A percentile compares a stretch with the other conserved stretches of the same genome.
Conservation (phyloP, 2,113 vertebrate genomes). For the Thinocorus orbignyianus region DNA sequence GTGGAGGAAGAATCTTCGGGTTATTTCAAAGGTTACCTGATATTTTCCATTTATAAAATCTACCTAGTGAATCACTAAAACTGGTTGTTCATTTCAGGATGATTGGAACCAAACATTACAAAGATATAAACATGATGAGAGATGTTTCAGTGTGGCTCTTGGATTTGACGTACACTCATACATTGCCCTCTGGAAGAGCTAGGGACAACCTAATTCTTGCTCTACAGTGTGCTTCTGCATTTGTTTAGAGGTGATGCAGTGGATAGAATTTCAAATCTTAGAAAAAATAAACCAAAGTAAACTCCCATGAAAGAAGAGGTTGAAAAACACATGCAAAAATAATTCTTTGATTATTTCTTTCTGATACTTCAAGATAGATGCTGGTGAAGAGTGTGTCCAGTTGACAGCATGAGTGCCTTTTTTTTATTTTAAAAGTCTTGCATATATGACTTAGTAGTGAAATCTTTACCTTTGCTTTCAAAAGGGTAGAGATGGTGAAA, state of each 20-base stretch:
- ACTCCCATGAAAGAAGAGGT: background rate
- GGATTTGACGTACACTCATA: background rate
- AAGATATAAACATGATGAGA: background rate
- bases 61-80: background rate
- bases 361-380: background rate
- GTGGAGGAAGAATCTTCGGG: background rate
- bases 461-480: background rate
- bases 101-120: background rate
- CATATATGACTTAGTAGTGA: background rate
- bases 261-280: background rate
- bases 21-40: background rate
- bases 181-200: background rate
- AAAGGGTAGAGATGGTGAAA: background rate
- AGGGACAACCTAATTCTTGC: background rate
- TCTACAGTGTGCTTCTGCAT: background rate
- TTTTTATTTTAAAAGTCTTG: background rate
- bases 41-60: background rate
- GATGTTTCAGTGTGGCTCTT: background rate
- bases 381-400: background rate
- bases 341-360: background rate
- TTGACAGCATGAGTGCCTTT: background rate
- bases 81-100: background rate
- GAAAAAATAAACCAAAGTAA: background rate
- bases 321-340: background rate
- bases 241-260: background rate